phyloP scores from a whole-genome alignment of 2,888 invertebrate genomes.

The Cryptus viduatorius region DNA sequence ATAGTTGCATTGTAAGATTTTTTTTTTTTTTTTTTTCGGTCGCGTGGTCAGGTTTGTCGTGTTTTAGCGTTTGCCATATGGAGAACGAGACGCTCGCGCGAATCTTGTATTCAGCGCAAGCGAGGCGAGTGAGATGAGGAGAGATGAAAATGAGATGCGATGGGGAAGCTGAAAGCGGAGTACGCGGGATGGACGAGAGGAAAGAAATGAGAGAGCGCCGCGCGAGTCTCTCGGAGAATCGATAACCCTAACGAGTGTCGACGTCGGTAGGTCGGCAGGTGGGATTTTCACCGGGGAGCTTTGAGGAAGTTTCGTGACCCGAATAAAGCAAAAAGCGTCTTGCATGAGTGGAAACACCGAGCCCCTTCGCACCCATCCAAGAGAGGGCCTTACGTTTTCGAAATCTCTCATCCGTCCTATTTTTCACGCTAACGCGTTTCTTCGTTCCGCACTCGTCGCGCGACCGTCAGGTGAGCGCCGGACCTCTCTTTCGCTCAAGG shows the following conservation, averaged over 20 bases:
- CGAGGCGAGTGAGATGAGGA: constrained; percentile 9
- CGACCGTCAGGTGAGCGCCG: background rate
- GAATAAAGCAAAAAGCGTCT: constrained; percentile 59
- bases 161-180: constrained; percentile 7
- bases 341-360: constrained; percentile 27
- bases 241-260: constrained; percentile 70
- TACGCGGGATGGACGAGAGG: constrained; percentile 1
- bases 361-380: constrained; percentile 9
- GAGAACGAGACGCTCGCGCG: background rate
- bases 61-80: background rate
- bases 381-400: constrained; percentile 36
- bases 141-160: constrained; percentile 31
- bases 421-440: constrained; percentile 48
- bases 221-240: constrained; percentile 54
- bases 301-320: constrained; percentile 68
- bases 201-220: constrained; percentile 6
- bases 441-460: background rate
- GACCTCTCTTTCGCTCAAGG: background rate
- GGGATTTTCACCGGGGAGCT: constrained; percentile 58
- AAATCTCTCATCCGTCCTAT: constrained; percentile 58
- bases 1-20: background rate
- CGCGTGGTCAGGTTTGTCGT: background rate
- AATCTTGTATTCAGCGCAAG: constrained; percentile 46
- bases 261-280: constrained; percentile 40
- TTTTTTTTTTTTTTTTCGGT: background rate